phyloP scores from a whole-genome alignment of 2,888 invertebrate genomes.

The Bombyx huttoni region DNA sequence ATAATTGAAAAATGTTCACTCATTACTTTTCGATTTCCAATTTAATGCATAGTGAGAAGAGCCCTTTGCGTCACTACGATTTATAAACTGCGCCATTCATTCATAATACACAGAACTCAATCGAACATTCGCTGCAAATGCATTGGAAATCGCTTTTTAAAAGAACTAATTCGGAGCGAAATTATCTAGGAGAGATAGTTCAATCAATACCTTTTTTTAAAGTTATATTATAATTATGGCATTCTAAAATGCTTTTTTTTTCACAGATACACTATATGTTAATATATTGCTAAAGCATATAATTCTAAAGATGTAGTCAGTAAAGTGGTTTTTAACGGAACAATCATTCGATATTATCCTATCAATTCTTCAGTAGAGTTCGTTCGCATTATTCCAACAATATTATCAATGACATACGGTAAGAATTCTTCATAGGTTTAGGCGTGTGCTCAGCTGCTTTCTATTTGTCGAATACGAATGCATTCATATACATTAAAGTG shows the following conservation, averaged over 20 bases:
- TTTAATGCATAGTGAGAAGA: constrained; percentile 41
- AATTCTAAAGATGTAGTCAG: too few species aligned
- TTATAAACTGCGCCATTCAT: constrained; percentile 28
- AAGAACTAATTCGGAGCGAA: constrained; percentile 32
- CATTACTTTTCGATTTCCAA: background rate
- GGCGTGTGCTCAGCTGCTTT: too few species aligned
- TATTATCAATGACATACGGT: too few species aligned
- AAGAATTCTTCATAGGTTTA: too few species aligned
- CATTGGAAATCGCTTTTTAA: constrained; percentile 33
- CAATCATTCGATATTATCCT: too few species aligned
- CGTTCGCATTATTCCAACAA: too few species aligned
- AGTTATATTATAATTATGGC: constrained; percentile 26
- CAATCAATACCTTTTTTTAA: constrained; percentile 19
- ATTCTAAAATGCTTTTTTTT: background rate
- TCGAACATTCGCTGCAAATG: constrained; percentile 33
- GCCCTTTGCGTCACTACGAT: constrained; percentile 28
- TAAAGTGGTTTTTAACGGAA: too few species aligned
- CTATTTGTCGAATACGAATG: too few species aligned
- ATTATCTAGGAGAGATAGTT: constrained; percentile 32
- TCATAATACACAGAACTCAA: constrained; percentile 38
- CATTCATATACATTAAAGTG: too few species aligned
- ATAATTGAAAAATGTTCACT: background rate
- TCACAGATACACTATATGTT: too few species aligned
- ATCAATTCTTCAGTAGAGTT: too few species aligned
- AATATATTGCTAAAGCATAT: too few species aligned